Conservation (phyloP, 2,888 invertebrate species). For the Euzetes globulus region DNA sequence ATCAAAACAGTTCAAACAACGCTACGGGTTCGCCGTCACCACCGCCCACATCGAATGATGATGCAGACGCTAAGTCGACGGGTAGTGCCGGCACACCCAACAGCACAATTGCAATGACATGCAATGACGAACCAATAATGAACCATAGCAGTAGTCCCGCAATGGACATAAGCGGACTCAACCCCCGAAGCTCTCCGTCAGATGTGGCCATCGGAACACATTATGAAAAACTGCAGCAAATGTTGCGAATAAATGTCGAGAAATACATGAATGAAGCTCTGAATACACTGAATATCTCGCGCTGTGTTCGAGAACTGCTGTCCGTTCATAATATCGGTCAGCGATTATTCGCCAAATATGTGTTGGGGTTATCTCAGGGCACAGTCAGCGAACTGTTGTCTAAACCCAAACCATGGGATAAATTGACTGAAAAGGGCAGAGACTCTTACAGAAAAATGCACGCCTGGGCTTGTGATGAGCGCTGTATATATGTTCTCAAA, state of each 20-base stretch:
- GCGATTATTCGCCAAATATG: constrained; percentile 95
- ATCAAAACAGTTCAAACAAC: constrained; percentile 34
- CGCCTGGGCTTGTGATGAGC: constrained; percentile 97
- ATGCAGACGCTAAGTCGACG: constrained; percentile 48
- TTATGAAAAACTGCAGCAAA: constrained; percentile 69
- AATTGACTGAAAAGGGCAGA: constrained; percentile 96
- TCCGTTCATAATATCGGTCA: constrained; percentile 98
- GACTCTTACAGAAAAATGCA: constrained; percentile 99
- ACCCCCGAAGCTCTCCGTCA: not conserved
- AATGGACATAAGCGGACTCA: constrained; percentile 12
- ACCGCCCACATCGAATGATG: constrained; percentile 47
- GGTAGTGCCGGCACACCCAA: constrained; percentile 35
- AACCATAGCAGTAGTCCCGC: constrained; percentile 25
- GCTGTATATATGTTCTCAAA: constrained; percentile 92
- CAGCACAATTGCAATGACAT: constrained; percentile 32
- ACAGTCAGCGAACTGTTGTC: constrained; percentile 96
- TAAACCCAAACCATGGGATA: constrained; percentile 99
- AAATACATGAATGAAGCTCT: constrained; percentile 86
- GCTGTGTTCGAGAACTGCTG: constrained; percentile 82
- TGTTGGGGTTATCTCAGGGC: constrained; percentile 91
- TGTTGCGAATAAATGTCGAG: constrained; percentile 90
- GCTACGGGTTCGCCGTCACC: constrained; percentile 35
- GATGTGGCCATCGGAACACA: not conserved
- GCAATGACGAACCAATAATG: constrained; percentile 16
- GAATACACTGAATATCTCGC: constrained; percentile 85